A percentile compares a stretch with the other conserved stretches of the same genome.
phyloP scores from a whole-genome alignment of 1,140 invertebrate species.

The Aphis gossypii region DNA sequence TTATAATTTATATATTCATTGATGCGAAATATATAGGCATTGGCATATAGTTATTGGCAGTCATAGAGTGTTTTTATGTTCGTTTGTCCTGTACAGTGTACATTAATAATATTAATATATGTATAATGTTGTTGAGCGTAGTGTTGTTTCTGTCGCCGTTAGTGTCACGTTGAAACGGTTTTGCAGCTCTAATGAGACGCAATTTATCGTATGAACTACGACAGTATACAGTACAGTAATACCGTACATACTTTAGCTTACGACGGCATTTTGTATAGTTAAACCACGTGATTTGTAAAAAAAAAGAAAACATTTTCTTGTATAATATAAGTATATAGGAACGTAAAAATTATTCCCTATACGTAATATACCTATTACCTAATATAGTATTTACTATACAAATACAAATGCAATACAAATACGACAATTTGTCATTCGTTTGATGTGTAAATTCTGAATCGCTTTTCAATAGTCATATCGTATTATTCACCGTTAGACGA shows the following conservation, averaged over 20 bases:
- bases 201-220: too few relatives aligned
- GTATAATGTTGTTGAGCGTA: too few relatives aligned
- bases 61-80: background rate
- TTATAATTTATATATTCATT: background rate
- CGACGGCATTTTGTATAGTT: too few relatives aligned
- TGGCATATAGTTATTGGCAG: background rate
- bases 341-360: background rate
- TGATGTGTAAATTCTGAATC: background rate
- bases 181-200: background rate
- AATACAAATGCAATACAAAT: background rate
- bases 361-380: background rate
- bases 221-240: too few relatives aligned
- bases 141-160: background rate
- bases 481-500: background rate
- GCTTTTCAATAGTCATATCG: background rate
- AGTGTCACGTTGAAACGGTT: background rate
- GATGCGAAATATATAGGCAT: background rate
- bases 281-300: too few relatives aligned
- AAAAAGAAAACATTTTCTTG: too few relatives aligned
- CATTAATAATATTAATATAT: too few relatives aligned
- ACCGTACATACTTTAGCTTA: too few relatives aligned
- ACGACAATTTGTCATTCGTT: slow-evolving; percentile 4
- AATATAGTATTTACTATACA: background rate
- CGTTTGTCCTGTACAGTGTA: background rate
- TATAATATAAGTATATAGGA: background rate